Conservation (phyloP, 2,113 vertebrate genomes). For the Glaucidium brasilianum region DNA sequence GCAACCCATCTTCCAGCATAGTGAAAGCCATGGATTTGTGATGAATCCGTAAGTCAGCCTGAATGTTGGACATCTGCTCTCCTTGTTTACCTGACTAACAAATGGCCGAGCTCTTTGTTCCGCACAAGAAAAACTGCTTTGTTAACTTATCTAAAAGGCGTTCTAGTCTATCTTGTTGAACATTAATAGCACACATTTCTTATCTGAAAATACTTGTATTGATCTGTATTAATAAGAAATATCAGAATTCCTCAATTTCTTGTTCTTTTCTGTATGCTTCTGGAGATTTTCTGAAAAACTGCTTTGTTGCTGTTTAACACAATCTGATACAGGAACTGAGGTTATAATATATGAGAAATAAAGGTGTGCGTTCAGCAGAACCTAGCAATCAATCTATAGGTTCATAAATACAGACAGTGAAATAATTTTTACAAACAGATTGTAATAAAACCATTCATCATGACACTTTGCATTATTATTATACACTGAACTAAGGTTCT, state of each 20-base stretch:
- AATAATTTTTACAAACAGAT: not conserved
- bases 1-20: not conserved
- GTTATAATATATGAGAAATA: not conserved
- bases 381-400: not conserved
- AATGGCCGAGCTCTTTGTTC: conserved; percentile 20
- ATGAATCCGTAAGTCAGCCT: conserved; percentile 18
- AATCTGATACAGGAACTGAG: not conserved
- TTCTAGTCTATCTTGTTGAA: not conserved
- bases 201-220: conserved; percentile 4
- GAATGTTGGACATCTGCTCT: conserved; percentile 53
- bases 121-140: conserved; percentile 42
- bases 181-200: not conserved
- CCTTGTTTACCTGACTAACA: conserved; percentile 66
- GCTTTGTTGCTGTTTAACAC: not conserved
- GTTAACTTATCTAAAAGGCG: conserved; percentile 31
- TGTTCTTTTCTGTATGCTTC: not conserved
- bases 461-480: not conserved
- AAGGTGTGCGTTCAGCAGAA: not conserved
- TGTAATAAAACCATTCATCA: not conserved
- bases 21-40: conserved; percentile 2
- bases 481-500: not conserved
- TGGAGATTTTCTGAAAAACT: not conserved
- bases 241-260: not conserved
- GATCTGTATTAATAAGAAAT: not conserved
- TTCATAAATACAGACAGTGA: not conserved